Conservation (phyloP, 2,113 vertebrate species). For the Ochotona princeps region DNA sequence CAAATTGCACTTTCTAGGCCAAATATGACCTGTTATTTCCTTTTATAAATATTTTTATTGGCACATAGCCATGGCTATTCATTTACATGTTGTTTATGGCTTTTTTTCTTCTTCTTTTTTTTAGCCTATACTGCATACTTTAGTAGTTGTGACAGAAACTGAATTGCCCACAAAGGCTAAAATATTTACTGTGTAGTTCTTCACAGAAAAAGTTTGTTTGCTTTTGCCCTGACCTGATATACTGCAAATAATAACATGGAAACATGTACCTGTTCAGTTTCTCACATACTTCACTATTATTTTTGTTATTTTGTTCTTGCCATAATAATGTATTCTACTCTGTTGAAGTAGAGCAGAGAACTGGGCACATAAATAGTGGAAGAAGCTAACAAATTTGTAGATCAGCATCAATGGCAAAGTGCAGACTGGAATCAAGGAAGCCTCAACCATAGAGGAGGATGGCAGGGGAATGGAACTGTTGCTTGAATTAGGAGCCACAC, state of each 20-base stretch:
- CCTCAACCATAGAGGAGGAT: not conserved
- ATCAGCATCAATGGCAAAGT: not conserved
- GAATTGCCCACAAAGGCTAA: too few species aligned
- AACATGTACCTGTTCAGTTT: conserved; percentile 15
- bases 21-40: not conserved
- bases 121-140: too few species aligned
- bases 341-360: conserved; percentile 10
- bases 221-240: not conserved
- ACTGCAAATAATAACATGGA: not conserved
- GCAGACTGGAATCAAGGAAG: not conserved
- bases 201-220: not conserved
- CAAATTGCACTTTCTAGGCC: not conserved
- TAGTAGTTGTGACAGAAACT: too few species aligned
- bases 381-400: not conserved
- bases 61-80: not conserved
- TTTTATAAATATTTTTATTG: conserved; percentile 44
- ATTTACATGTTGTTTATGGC: not conserved
- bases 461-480: not conserved
- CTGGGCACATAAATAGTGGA: not conserved
- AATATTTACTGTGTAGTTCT: too few species aligned
- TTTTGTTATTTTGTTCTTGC: not conserved
- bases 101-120: too few species aligned
- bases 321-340: not conserved
- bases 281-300: not conserved
- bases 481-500: not conserved